These are phyloP conservation scores for Acrobeloides nanus DNA, from an alignment of 2,888 invertebrate species.

Conservation along the genomic window DNA sequence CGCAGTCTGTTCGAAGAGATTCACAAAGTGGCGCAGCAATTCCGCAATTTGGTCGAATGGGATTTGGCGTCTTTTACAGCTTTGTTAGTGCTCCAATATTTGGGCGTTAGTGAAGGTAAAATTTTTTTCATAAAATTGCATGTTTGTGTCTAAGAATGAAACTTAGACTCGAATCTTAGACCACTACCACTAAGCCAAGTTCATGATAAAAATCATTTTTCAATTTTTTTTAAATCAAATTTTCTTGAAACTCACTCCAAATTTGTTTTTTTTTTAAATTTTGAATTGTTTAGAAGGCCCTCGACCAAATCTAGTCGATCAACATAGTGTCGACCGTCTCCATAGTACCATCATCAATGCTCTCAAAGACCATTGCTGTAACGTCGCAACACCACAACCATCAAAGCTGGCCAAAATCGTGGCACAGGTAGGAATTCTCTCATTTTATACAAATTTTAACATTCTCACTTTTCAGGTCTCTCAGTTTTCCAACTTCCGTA, in stretches of 20 bases:
- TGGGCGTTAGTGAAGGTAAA: slow-evolving; percentile 17
- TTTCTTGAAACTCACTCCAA: too few relatives aligned
- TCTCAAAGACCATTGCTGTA: slow-evolving; percentile 71
- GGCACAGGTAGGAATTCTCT: slow-evolving; percentile 28
- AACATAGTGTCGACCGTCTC: slow-evolving; percentile 70
- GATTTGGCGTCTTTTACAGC: slow-evolving; percentile 37
- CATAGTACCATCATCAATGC: slow-evolving; percentile 94
- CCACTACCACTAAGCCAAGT: too few relatives aligned
- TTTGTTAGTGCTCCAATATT: slow-evolving; percentile 39
- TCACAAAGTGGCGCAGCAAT: slow-evolving; percentile 4
- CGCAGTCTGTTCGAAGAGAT: slow-evolving; percentile 22
- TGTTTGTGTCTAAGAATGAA: too few relatives aligned
- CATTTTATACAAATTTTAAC: background rate
- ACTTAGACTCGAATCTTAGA: too few relatives aligned
- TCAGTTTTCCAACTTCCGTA: slow-evolving; percentile 8
- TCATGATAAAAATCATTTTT: too few relatives aligned
- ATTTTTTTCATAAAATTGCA: too few relatives aligned
- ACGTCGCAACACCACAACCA: slow-evolving; percentile 19
- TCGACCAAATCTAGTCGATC: slow-evolving; percentile 22
- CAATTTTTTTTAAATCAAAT: slow-evolving; percentile 1
- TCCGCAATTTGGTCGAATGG: slow-evolving; percentile 36
- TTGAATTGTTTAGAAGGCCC: too few relatives aligned
- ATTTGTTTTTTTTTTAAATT: too few relatives aligned
- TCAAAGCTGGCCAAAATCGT: slow-evolving; percentile 45
- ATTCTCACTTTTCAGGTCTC: slow-evolving; percentile 5